These are phyloP conservation scores for Pogonocherus hispidulus DNA, from an alignment of 2,888 invertebrate genomes.

Conservation along the genomic window DNA sequence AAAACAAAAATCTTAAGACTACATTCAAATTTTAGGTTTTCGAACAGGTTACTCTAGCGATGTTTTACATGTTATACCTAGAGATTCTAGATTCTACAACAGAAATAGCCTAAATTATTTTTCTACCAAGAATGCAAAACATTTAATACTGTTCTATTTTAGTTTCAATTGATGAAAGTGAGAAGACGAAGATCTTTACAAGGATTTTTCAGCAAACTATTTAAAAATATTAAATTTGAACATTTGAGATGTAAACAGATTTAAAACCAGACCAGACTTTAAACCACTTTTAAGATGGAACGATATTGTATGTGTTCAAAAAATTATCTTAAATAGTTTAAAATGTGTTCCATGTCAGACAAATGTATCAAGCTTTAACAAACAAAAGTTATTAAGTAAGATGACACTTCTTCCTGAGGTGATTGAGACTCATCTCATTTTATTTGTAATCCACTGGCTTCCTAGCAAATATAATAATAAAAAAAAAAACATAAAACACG, in stretches of 20 bases:
- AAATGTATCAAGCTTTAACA: too few relatives aligned
- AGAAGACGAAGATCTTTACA: background rate
- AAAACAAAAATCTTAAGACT: background rate
- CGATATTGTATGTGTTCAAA: background rate
- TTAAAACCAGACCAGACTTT: background rate
- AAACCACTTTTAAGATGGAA: background rate
- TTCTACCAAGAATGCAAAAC: background rate
- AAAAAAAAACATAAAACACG: conserved; percentile 22
- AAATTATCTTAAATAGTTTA: background rate
- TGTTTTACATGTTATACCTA: background rate
- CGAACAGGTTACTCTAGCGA: background rate
- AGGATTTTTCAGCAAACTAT: background rate
- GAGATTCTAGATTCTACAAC: background rate
- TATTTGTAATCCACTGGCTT: conserved; percentile 15
- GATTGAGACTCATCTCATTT: conserved; percentile 14
- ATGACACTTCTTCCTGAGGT: background rate
- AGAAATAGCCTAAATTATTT: background rate
- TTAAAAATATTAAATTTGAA: background rate
- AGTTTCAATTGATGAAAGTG: background rate
- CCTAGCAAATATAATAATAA: conserved; percentile 5
- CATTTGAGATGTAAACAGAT: background rate
- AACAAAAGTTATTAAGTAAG: background rate
- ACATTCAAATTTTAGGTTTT: background rate
- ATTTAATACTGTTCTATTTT: background rate
- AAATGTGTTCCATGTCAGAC: background rate